phyloP scores from a whole-genome alignment of 2,888 invertebrate species.

The Cantharis nigra region DNA sequence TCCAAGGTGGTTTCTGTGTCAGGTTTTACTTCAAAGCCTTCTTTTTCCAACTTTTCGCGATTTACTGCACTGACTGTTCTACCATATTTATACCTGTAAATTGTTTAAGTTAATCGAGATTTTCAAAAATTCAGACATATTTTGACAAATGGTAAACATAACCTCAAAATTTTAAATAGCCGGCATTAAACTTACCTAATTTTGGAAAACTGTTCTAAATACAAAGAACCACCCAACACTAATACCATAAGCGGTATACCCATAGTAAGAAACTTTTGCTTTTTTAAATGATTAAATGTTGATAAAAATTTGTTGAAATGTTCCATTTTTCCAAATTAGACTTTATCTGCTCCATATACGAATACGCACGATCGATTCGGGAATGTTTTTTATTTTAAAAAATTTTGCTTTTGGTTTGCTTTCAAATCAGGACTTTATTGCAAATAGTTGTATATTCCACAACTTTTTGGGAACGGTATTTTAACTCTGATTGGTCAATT shows the following conservation, averaged over 20 bases:
- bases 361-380: background rate
- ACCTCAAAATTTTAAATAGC: background rate
- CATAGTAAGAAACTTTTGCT: conserved; percentile 58
- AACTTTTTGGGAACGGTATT: too few species aligned
- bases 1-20: conserved; percentile 74
- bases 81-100: conserved; percentile 60
- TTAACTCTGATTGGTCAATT: too few species aligned
- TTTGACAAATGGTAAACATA: background rate
- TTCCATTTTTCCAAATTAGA: background rate
- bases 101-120: conserved; percentile 11
- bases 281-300: background rate
- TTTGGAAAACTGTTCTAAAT: conserved; percentile 73
- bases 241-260: conserved; percentile 76
- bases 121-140: background rate
- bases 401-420: too few species aligned
- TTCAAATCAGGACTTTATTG: too few species aligned
- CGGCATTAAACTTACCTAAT: conserved; percentile 61
- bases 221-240: conserved; percentile 78
- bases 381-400: background rate
- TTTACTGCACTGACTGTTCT: conserved; percentile 57
- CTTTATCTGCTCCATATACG: background rate
- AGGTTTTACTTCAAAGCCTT: conserved; percentile 70
- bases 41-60: conserved; percentile 68
- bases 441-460: too few species aligned
- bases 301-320: background rate